Percentiles rank a stretch among this genome's conserved stretches.
Evolutionary conservation across 2,113 vertebrate genomes (phyloP).

Genomic region (Cavia aperea): DNA sequence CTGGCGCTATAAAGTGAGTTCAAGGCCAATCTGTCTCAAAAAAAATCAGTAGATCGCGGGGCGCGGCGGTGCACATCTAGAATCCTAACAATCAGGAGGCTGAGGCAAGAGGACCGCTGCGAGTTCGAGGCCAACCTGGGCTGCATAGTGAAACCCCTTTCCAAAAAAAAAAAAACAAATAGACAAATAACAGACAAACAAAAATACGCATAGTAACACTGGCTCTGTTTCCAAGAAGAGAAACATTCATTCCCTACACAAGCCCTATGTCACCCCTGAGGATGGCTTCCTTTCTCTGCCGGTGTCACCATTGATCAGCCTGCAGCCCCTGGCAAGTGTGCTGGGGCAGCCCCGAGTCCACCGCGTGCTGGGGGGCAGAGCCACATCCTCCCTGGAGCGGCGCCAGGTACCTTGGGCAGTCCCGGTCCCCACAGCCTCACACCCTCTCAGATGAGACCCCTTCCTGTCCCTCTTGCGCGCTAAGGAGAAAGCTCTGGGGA

Average conservation of each 20-base stretch:
- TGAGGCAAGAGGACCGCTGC: not conserved
- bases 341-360: not conserved
- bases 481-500: slow-evolving; percentile 9
- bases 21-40: not conserved
- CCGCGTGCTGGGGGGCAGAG: not conserved
- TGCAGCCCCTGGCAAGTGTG: not conserved
- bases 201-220: not conserved
- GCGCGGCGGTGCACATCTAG: not conserved
- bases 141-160: not conserved
- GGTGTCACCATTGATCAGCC: accelerated
- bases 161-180: no score
- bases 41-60: not conserved
- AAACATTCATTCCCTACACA: not conserved
- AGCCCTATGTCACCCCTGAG: accelerated
- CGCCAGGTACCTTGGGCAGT: not conserved
- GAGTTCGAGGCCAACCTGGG: not conserved
- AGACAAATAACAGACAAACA: not conserved
- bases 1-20: no score
- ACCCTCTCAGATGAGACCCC: not conserved
- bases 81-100: not conserved
- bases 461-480: slow-evolving; percentile 42
- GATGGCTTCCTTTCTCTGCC: not conserved
- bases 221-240: not conserved
- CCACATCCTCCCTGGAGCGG: not conserved
- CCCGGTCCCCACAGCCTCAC: no score